Base-by-base conservation (phyloP, 2,113 vertebrate genomes). In the Pyxicephalus adspersus region DNA sequence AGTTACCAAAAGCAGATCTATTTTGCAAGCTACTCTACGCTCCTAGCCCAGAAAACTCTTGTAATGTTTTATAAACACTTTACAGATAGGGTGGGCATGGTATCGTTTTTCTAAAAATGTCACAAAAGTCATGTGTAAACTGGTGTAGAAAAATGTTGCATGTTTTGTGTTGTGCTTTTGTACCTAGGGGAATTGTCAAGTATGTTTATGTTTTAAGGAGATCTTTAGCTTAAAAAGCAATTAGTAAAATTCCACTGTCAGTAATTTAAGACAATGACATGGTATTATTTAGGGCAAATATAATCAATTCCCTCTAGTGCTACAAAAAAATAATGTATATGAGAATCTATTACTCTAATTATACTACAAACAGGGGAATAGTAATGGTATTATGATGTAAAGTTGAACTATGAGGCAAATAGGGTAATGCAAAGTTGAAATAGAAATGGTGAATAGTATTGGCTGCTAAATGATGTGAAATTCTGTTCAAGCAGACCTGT, bases 51-150 rank as follows among this genome's bases (percentile, higher is more conserved):
- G 26, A 13, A 57, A 28, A 58, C 22, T 28, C 29, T 38, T 22
- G 29, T 78, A 78, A 78, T 31, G 31, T 60, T 78, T 77, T 65
- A 65, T 29, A 31, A 20, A 64, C 45, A 29, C 63, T 57, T 77
- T 31, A 57, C 28, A 66, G 63, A 78, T 61, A 50, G 54, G 16
- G 38, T 23, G 52, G 29, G n/a, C 23, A 57, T 3, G 22, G n/a
- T 60, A 25, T 29, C 4, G 52, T 28, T 23, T 26, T 57, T 15
- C 57, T 57, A 73, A 55, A 52, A 26, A 38, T 78, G 51, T n/a
- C 52, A 38, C 50, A 67, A 57, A 66, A 38, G 28, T 8, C 8
- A 9, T 20, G 5, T 52, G 25, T 77, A 66, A 52, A 77, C 64
- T 78, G 50, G 1, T 34, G 16, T 54, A n/a, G n/a, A 16, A 55